Evolutionary conservation across 2,113 vertebrate species (phyloP).

Genomic region (Chaetodon trifascialis): DNA sequence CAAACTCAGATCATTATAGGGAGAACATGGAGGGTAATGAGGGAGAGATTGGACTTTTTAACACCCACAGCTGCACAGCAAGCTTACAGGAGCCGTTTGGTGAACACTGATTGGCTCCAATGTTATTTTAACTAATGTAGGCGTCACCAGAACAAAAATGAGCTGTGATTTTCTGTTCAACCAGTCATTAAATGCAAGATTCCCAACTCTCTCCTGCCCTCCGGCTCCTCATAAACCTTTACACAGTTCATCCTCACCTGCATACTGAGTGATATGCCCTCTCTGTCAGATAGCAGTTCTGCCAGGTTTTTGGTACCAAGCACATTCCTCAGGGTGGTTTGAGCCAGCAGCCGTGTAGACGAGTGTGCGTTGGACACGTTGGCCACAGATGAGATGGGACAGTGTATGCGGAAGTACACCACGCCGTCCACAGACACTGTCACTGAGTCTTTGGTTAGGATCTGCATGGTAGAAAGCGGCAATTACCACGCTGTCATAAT

Average conservation of each 20-base stretch:
- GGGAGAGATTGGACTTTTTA: not conserved
- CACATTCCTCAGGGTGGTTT: constrained; percentile 90
- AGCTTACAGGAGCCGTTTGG: not conserved
- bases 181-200: not conserved
- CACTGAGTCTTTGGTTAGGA: constrained; percentile 90
- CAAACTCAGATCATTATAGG: not conserved
- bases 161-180: not conserved
- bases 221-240: not conserved
- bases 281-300: constrained; percentile 88
- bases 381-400: constrained; percentile 87
- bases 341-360: constrained; percentile 88
- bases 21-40: not conserved
- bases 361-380: constrained; percentile 86
- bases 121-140: not conserved
- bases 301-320: constrained; percentile 89
- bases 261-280: constrained; percentile 88
- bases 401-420: constrained; percentile 87
- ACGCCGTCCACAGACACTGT: constrained; percentile 90
- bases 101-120: not conserved
- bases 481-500: not conserved
- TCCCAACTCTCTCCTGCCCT: not conserved
- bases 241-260: constrained; percentile 74
- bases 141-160: not conserved
- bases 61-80: too few species aligned
- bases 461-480: constrained; percentile 69